These are phyloP conservation scores for Chaetodon trifascialis DNA, from an alignment of 2,113 vertebrate species.

Conservation along the genomic window DNA sequence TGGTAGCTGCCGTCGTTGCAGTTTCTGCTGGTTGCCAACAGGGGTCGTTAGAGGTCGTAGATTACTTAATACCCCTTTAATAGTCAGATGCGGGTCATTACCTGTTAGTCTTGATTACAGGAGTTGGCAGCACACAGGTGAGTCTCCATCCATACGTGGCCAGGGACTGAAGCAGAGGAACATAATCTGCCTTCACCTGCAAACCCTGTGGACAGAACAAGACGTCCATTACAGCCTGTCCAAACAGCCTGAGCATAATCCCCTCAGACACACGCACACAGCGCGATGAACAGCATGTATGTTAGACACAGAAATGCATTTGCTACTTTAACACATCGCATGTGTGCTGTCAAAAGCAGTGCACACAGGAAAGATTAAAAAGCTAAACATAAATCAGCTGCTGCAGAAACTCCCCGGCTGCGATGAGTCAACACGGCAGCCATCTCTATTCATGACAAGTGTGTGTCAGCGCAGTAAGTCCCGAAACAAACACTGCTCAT, in stretches of 20 bases:
- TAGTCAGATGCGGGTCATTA: slow-evolving; percentile 66
- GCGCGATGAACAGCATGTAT: not conserved
- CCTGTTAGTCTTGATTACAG: slow-evolving; percentile 95
- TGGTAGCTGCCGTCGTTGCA: slow-evolving; percentile 35
- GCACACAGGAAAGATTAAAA: slow-evolving; percentile 10
- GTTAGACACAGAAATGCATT: not conserved
- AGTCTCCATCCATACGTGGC: slow-evolving; percentile 95
- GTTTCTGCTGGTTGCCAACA: slow-evolving; percentile 38
- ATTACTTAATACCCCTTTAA: not conserved
- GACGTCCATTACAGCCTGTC: not conserved
- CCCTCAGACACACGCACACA: not conserved
- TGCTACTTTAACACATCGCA: slow-evolving; percentile 29
- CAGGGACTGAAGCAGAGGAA: slow-evolving; percentile 95
- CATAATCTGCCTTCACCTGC: slow-evolving; percentile 95
- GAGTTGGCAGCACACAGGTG: slow-evolving; percentile 96
- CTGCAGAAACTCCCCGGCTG: slow-evolving; percentile 33
- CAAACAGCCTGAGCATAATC: not conserved
- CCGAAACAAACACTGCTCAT: slow-evolving; percentile 50
- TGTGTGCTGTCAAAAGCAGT: not conserved
- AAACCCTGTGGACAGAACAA: slow-evolving; percentile 84
- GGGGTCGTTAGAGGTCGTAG: slow-evolving; percentile 45
- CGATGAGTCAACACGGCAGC: slow-evolving; percentile 50
- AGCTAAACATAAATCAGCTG: slow-evolving; percentile 11
- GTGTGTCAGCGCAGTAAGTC: slow-evolving; percentile 41
- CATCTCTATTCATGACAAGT: slow-evolving; percentile 43